A percentile compares a stretch with the other conserved stretches of the same genome.
Evolutionary conservation across 2,797 vertebrate species (phyloP).

Genomic region (Dipus sagitta): DNA sequence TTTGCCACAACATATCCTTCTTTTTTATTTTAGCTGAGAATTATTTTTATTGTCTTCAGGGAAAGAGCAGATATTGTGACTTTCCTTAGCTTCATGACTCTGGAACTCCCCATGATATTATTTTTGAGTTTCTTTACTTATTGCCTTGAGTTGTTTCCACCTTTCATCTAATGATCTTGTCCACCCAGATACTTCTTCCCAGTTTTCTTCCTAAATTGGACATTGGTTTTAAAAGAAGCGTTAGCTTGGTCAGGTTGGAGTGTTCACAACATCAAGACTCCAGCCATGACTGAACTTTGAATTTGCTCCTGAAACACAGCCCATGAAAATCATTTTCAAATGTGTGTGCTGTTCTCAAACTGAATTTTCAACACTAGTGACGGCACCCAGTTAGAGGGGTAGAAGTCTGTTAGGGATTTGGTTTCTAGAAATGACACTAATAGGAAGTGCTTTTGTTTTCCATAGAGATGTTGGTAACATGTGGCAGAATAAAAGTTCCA

Average conservation of each 20-base stretch:
- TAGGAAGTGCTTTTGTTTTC: constrained; percentile 18
- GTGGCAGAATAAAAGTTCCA: not conserved
- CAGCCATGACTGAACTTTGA: not conserved
- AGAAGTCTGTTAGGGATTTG: not conserved
- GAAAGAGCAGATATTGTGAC: not conserved
- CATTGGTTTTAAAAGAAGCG: constrained; percentile 17
- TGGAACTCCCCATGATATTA: not conserved
- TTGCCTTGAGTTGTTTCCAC: not conserved
- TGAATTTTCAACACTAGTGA: not conserved
- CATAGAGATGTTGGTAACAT: not conserved
- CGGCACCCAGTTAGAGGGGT: not conserved
- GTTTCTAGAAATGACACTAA: constrained; percentile 18
- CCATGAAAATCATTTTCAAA: not conserved
- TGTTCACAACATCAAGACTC: not conserved
- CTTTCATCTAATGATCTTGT: not conserved
- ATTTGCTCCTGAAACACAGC: not conserved
- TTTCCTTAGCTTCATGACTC: not conserved
- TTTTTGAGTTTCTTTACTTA: not conserved
- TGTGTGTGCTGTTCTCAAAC: not conserved
- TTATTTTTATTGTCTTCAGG: not conserved
- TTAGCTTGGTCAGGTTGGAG: not conserved
- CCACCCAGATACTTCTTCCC: not conserved
- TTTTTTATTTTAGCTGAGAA: constrained; percentile 17
- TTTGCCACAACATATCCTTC: not conserved
- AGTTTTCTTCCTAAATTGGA: not conserved